Conservation (phyloP, 2,797 vertebrate genomes). For the Hybognathus amarus region DNA sequence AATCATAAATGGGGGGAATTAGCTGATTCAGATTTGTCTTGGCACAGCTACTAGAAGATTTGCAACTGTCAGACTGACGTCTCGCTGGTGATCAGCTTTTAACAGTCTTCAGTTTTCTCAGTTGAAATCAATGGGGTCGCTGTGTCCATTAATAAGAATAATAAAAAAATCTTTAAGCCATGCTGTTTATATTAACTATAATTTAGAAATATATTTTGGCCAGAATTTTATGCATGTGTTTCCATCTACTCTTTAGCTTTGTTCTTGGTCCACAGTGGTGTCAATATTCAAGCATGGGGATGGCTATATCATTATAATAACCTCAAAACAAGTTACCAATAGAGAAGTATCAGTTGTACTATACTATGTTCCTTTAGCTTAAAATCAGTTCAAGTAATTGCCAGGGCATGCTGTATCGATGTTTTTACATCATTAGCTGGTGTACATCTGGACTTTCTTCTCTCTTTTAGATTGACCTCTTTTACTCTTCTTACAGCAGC, state of each 20-base stretch:
- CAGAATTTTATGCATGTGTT: neutral
- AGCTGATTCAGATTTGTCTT: too few species aligned
- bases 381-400: neutral
- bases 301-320: neutral
- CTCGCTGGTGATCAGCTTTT: too few species aligned
- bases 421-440: conserved; percentile 11
- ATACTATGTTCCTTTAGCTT: neutral
- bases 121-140: too few species aligned
- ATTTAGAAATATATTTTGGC: neutral
- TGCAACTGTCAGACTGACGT: too few species aligned
- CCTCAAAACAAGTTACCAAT: neutral
- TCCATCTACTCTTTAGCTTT: neutral
- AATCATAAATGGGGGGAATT: too few species aligned
- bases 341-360: neutral
- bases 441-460: conserved; percentile 1
- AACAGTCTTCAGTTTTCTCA: too few species aligned
- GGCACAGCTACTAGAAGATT: too few species aligned
- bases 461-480: conserved; percentile 10
- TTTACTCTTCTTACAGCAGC: neutral
- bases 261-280: neutral
- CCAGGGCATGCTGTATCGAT: neutral
- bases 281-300: neutral
- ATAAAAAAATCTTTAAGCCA: too few species aligned
- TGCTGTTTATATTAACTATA: neutral
- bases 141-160: too few species aligned